These are phyloP conservation scores for Listronotus bonariensis DNA, from an alignment of 1,140 invertebrate species.

Conservation along the genomic window DNA sequence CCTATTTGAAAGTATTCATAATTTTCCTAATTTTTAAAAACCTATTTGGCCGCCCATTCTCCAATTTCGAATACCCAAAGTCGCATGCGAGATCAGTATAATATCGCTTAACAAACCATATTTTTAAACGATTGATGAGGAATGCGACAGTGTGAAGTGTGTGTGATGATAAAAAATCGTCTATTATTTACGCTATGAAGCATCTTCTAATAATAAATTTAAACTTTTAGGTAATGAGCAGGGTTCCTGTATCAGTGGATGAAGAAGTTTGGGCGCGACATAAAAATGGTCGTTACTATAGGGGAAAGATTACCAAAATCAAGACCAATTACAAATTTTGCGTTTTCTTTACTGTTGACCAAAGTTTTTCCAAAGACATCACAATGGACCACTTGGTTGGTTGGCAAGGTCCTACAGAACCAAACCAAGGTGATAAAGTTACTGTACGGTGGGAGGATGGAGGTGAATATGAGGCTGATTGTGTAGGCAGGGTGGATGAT, in stretches of 20 bases:
- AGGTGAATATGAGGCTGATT: conserved; percentile 62
- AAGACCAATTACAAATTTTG: conserved; percentile 61
- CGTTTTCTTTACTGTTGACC: conserved; percentile 67
- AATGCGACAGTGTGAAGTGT: too few species aligned
- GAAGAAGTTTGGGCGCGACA: conserved; percentile 67
- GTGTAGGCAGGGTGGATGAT: conserved; percentile 60
- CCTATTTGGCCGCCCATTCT: too few species aligned
- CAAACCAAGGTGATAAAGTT: conserved; percentile 52
- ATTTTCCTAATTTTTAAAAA: too few species aligned
- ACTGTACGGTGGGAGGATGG: conserved; percentile 67
- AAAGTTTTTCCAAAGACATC: conserved; percentile 67
- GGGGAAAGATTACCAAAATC: conserved; percentile 60
- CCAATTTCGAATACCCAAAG: too few species aligned
- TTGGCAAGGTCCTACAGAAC: conserved; percentile 25
- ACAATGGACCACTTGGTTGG: conserved; percentile 60
- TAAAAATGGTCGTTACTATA: conserved; percentile 67
- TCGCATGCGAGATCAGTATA: too few species aligned
- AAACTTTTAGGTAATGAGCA: background rate
- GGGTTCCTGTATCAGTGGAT: conserved; percentile 17
- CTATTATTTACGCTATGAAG: too few species aligned
- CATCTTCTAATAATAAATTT: too few species aligned
- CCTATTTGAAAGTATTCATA: too few species aligned
- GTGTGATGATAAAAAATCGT: too few species aligned
- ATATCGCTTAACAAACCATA: too few species aligned
- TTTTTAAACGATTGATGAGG: too few species aligned